Percentiles rank a stretch among this genome's conserved stretches.
These are phyloP conservation scores for Criorhina ranunculi DNA, from an alignment of 2,888 invertebrate genomes.

Conservation along the genomic window DNA sequence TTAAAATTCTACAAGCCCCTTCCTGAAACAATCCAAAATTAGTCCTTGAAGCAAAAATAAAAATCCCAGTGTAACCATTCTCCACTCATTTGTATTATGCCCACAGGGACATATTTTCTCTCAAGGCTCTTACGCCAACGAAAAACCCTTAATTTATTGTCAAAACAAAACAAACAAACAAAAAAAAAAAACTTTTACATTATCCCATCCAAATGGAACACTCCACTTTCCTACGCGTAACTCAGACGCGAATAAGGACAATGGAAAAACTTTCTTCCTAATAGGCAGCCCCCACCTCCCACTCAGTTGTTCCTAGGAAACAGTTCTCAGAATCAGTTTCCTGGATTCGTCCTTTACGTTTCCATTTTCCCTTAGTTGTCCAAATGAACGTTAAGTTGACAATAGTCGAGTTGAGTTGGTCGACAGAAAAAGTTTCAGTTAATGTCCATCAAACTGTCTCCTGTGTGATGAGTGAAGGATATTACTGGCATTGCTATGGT, in stretches of 20 bases:
- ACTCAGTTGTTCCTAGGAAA: slow-evolving; percentile 16
- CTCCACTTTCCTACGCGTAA: slow-evolving; percentile 4
- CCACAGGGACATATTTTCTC: slow-evolving; percentile 14
- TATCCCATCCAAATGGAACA: slow-evolving; percentile 15
- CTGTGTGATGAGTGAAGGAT: slow-evolving; percentile 1
- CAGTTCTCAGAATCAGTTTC: slow-evolving; percentile 41
- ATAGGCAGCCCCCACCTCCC: slow-evolving; percentile 1
- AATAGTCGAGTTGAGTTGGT: slow-evolving; percentile 33
- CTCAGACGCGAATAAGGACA: slow-evolving; percentile 36
- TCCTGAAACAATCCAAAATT: background rate
- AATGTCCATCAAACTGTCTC: slow-evolving; percentile 48
- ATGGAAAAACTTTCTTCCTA: slow-evolving; percentile 43
- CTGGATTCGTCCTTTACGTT: slow-evolving; percentile 37
- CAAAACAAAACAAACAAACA: slow-evolving; percentile 8
- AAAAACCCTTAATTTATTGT: slow-evolving; percentile 9
- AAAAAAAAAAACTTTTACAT: slow-evolving; percentile 4
- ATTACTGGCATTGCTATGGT: no score
- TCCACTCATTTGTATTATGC: slow-evolving; percentile 3
- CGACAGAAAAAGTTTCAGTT: slow-evolving; percentile 35
- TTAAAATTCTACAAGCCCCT: background rate
- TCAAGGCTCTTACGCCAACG: slow-evolving; percentile 13
- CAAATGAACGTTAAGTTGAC: slow-evolving; percentile 67
- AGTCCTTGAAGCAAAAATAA: background rate
- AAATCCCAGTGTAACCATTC: background rate
- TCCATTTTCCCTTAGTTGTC: background rate